Base-by-base conservation (phyloP, 1,140 invertebrate species). In the Panonychus citri region DNA sequence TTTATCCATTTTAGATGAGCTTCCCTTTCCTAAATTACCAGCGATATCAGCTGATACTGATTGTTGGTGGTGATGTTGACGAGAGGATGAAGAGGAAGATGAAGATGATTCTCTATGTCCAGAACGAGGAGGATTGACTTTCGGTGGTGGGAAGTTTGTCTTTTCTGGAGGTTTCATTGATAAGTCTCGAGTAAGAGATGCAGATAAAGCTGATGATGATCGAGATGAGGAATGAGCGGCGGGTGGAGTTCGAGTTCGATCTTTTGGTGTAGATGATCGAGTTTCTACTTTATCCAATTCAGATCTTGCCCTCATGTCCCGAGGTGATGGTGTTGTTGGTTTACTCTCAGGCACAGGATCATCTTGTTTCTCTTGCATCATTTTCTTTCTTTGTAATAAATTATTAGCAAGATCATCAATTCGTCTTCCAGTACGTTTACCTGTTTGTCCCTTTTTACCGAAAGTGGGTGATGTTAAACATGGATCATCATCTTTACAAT, bases 341-440 rank as follows among this genome's bases (percentile, higher is more conserved):
- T 46, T 13, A 7, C 39, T 46, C 21, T 46, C 43, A 3, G 43
- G n/a, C n/a, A 53, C 24, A 17, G 55, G 55, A 24, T 56, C 48
- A 17, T 28, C 46, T 39, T 54, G 54, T n/a, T 53, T 56, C 28
- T 59, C 58, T 59, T 57, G 56, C 58, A 53, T 53, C 54, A 59
- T 59, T 48, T 65, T 65, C 51, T 62, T 60, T 24, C 62, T 60
- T 57, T 66, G 64, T 10, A n/a, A 24, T 10, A 66, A 56, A 59
- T 64, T 66, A 8, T 64, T 49, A 28, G 64, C 64, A 19, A 66
- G 53, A 30, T 60, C 63, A 60, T 66, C 64, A 50, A 66, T 66
- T 26, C 64, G 59, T 39, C 59, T 60, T n/a, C 62, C 62, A 42
- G 43, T 52, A 40, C 48, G 46, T 39, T 59, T 62, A 52, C 49